Percentiles rank a stretch among this genome's conserved stretches.
Conservation (phyloP, 2,797 vertebrate genomes). For the Pipistrellus kuhlii region DNA sequence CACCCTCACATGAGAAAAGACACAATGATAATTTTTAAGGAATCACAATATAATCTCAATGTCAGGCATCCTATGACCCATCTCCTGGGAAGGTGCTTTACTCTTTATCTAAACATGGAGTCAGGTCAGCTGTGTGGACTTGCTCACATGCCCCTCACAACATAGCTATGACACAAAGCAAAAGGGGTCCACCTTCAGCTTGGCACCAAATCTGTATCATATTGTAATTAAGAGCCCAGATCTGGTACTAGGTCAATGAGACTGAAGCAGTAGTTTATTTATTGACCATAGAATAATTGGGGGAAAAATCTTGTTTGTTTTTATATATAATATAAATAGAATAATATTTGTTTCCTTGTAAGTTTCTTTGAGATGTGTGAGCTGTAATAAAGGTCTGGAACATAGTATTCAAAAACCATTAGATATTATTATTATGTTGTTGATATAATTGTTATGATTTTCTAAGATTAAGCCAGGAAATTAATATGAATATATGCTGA, state of each 20-base stretch:
- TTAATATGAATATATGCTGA: not conserved
- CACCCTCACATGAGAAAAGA: conserved; percentile 11
- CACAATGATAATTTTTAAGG: conserved; percentile 38
- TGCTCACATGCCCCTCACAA: not conserved
- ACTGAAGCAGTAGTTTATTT: conserved; percentile 4
- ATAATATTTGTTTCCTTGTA: not conserved
- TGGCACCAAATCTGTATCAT: not conserved
- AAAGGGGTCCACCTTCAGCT: not conserved
- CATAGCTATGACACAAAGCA: not conserved
- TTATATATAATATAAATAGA: not conserved
- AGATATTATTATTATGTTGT: not conserved
- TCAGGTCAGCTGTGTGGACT: not conserved
- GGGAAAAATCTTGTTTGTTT: not conserved
- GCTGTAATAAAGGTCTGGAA: not conserved
- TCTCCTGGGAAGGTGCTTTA: not conserved
- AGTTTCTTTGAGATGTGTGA: not conserved
- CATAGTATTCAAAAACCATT: not conserved
- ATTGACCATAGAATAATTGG: not conserved
- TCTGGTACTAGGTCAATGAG: not conserved
- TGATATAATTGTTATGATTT: not conserved
- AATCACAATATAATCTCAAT: not conserved
- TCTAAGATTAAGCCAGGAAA: not conserved
- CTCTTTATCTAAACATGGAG: not conserved
- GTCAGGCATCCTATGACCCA: not conserved
- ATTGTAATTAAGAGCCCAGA: not conserved